phyloP scores from a whole-genome alignment of 2,797 vertebrate species.

The Meriones psammophilus region DNA sequence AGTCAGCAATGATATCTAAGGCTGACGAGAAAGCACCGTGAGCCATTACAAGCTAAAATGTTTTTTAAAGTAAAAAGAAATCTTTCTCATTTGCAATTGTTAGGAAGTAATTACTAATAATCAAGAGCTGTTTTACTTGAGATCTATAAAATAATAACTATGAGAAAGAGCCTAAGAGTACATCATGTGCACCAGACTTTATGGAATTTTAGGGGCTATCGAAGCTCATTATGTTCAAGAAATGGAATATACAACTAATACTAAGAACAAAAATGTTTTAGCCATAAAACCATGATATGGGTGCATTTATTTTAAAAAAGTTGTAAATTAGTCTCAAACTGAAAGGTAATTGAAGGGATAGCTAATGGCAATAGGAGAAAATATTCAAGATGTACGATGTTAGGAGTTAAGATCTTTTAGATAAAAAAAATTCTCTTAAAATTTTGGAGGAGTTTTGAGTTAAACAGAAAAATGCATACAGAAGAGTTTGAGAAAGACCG shows the following conservation, averaged over 20 bases:
- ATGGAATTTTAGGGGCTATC: neutral
- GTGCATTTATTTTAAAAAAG: neutral
- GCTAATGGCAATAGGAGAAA: neutral
- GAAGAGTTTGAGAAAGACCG: neutral
- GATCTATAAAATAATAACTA: neutral
- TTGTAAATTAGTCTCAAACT: neutral
- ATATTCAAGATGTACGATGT: neutral
- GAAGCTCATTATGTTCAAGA: neutral
- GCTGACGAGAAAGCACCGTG: neutral
- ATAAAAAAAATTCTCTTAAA: constrained; percentile 18
- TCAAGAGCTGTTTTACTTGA: neutral
- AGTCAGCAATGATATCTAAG: constrained; percentile 22
- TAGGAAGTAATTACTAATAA: constrained; percentile 30
- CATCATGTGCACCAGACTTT: neutral
- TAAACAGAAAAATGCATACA: neutral
- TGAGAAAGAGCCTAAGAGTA: neutral
- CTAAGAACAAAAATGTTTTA: constrained; percentile 13
- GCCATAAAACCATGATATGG: neutral
- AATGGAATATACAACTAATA: neutral
- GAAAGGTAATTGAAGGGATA: neutral
- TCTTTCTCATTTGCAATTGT: neutral
- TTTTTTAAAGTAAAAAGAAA: constrained; percentile 10
- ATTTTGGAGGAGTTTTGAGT: neutral
- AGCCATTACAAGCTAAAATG: neutral
- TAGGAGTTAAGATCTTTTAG: neutral